These are phyloP conservation scores for Alaudala cheleensis DNA, from an alignment of 2,113 vertebrate genomes.

Conservation along the genomic window DNA sequence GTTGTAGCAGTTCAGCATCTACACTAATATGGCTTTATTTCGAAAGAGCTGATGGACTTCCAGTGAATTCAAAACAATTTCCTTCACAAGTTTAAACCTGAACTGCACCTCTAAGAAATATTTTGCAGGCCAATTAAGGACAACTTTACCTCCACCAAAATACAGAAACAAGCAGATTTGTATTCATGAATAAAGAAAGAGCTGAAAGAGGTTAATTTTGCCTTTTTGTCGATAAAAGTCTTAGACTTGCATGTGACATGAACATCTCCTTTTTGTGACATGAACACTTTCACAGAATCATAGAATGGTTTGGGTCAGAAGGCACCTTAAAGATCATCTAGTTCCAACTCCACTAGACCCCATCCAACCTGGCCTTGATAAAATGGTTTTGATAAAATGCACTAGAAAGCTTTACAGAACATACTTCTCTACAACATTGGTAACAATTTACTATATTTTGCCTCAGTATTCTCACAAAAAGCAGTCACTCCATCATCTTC, in stretches of 20 bases:
- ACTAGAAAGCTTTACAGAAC: neutral
- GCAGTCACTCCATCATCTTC: neutral
- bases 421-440: neutral
- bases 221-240: neutral
- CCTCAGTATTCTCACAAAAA: neutral
- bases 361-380: neutral
- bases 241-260: neutral
- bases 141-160: neutral
- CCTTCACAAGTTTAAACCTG: neutral
- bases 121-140: neutral
- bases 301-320: neutral
- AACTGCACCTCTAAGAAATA: neutral
- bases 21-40: neutral
- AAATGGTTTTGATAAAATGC: conserved; percentile 3
- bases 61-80: neutral
- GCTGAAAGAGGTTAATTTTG: neutral
- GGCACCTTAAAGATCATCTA: neutral
- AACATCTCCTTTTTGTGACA: neutral
- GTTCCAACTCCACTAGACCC: neutral
- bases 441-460: neutral
- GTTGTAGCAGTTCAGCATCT: neutral
- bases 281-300: neutral
- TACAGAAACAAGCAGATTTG: neutral
- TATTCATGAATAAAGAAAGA: neutral
- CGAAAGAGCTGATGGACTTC: neutral